Percentiles rank a stretch among this genome's conserved stretches.
phyloP scores from a whole-genome alignment of 2,113 vertebrate species.

The Coryphaenoides rupestris region DNA sequence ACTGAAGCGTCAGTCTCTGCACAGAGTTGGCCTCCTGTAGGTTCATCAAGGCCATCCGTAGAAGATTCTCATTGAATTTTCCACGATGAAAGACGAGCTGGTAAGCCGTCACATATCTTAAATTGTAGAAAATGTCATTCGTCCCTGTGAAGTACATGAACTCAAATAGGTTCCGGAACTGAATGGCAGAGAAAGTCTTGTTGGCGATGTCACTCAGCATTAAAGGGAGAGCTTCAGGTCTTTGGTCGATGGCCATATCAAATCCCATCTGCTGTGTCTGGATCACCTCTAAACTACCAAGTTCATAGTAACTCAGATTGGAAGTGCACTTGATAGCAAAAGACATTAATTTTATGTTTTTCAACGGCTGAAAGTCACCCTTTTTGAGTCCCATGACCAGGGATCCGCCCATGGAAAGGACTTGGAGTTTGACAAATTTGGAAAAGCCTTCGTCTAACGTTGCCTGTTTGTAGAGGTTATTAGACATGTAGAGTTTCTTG shows the following conservation, averaged over 20 bases:
- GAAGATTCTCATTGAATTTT: conserved; percentile 81
- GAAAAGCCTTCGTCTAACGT: conserved; percentile 61
- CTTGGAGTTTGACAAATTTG: conserved; percentile 51
- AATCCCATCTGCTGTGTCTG: conserved; percentile 69
- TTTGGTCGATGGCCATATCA: conserved; percentile 74
- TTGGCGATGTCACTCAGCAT: conserved; percentile 74
- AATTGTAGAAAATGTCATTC: conserved; percentile 69
- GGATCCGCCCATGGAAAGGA: conserved; percentile 75
- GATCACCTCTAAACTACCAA: conserved; percentile 71
- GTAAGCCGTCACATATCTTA: conserved; percentile 48
- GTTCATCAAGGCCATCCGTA: conserved; percentile 73
- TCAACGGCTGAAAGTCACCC: conserved; percentile 65
- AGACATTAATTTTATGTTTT: conserved; percentile 53
- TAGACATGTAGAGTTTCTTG: conserved; percentile 70
- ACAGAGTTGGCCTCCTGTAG: conserved; percentile 54
- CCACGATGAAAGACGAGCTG: conserved; percentile 77
- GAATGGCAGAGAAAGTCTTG: conserved; percentile 64
- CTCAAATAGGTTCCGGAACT: conserved; percentile 82
- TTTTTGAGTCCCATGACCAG: conserved; percentile 59
- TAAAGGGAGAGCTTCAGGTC: conserved; percentile 41
- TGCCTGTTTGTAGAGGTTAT: conserved; percentile 72
- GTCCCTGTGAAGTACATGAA: conserved; percentile 73
- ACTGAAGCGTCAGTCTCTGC: conserved; percentile 65
- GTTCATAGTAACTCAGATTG: conserved; percentile 69
- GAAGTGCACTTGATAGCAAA: conserved; percentile 79